These are phyloP conservation scores for Heliconius eleuchia DNA, from an alignment of 1,140 invertebrate genomes.

Conservation along the genomic window DNA sequence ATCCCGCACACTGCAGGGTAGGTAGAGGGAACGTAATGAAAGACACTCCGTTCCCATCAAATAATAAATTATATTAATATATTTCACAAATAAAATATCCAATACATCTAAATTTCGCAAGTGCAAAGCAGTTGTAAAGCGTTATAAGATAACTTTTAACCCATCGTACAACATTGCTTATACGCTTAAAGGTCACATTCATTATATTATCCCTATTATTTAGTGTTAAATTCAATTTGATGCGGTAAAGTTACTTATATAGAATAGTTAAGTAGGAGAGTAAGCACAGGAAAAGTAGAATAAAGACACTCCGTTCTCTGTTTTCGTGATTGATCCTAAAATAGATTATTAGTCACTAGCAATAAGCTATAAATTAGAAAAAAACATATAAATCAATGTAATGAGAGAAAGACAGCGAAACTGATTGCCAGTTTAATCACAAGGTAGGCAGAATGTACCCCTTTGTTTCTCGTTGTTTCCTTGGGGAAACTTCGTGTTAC, in stretches of 20 bases:
- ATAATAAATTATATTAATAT: not conserved
- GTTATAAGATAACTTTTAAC: slow-evolving; percentile 10
- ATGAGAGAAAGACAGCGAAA: too few species aligned
- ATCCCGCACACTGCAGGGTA: too few species aligned
- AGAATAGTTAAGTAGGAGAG: not conserved
- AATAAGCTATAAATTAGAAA: too few species aligned
- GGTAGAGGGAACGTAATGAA: too few species aligned
- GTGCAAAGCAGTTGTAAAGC: not conserved
- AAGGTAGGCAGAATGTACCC: too few species aligned
- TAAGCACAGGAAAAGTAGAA: not conserved
- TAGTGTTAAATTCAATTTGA: not conserved
- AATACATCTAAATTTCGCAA: not conserved
- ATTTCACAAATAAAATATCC: not conserved
- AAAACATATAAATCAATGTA: too few species aligned
- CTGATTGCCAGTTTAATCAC: too few species aligned
- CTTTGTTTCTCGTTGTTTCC: too few species aligned
- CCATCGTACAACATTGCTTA: not conserved
- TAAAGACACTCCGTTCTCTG: not conserved
- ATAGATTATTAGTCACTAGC: too few species aligned
- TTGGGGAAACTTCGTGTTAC: too few species aligned
- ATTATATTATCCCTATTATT: not conserved
- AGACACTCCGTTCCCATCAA: too few species aligned
- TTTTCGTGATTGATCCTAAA: too few species aligned
- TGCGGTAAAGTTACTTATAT: not conserved
- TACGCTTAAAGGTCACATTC: not conserved